A percentile compares a stretch with the other conserved stretches of the same genome.
Conservation (phyloP, 2,888 invertebrate genomes). For the Torymus texanus region DNA sequence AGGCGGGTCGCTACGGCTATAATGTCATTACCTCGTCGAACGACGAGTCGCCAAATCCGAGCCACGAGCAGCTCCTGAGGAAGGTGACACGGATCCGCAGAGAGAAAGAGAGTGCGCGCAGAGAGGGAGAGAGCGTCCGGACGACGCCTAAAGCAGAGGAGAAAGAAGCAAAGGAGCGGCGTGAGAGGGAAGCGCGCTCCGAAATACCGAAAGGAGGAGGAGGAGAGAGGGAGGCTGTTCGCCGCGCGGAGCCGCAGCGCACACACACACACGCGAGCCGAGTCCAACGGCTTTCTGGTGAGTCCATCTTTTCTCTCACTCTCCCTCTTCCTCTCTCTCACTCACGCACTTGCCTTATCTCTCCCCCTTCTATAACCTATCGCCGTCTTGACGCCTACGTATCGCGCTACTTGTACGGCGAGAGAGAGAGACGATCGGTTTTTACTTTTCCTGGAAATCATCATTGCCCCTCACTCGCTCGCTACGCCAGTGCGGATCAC, state of each 20-base stretch:
- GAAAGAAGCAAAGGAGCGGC: neutral
- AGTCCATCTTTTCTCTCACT: conserved; percentile 4
- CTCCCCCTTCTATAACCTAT: neutral
- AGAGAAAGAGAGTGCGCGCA: conserved; percentile 4
- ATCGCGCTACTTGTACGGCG: neutral
- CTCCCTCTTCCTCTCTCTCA: neutral
- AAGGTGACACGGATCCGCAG: neutral
- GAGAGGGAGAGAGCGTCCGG: neutral
- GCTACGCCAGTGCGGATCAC: neutral
- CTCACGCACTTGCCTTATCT: neutral
- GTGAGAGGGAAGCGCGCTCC: conserved; percentile 3
- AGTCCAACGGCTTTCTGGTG: conserved; percentile 49
- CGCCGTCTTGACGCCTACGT: neutral
- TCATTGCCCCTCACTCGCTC: neutral
- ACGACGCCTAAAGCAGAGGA: conserved; percentile 7
- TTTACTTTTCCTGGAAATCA: conserved; percentile 34
- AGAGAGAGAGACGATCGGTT: neutral
- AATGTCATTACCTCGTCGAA: conserved; percentile 45
- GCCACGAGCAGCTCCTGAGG: conserved; percentile 27
- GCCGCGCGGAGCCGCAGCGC: conserved; percentile 43
- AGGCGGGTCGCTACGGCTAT: conserved; percentile 41
- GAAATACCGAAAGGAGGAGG: neutral
- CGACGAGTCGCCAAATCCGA: neutral
- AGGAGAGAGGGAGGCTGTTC: conserved; percentile 50
- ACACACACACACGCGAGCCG: conserved; percentile 6